Conservation (phyloP, 2,113 vertebrate genomes). For the Camelus bactrianus region DNA sequence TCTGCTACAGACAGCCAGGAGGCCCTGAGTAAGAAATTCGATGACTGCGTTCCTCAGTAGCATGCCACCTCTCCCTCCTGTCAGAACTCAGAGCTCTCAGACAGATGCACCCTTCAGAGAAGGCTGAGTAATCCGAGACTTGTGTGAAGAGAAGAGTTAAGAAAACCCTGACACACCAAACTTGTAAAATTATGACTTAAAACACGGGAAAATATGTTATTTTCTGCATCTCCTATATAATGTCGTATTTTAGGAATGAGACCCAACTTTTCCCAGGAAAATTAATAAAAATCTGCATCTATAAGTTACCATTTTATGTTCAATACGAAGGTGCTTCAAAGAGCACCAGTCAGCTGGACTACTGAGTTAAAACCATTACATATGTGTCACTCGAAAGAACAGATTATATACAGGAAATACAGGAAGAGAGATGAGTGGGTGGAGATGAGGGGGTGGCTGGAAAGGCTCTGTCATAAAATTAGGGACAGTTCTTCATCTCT, state of each 20-base stretch:
- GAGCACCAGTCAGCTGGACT: background rate
- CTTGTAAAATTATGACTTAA: background rate
- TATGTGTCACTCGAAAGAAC: background rate
- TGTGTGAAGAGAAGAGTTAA: background rate
- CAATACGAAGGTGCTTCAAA: background rate
- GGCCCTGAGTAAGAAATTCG: background rate
- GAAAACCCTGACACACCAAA: background rate
- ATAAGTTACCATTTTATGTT: background rate
- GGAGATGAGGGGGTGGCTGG: accelerated
- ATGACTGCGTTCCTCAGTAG: background rate
- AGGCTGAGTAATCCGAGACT: background rate
- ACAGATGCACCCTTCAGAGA: background rate
- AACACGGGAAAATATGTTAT: background rate
- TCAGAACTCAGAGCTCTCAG: background rate
- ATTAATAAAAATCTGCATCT: background rate
- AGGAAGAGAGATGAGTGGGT: background rate
- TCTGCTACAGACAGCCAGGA: slow-evolving; percentile 21
- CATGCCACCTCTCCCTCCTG: background rate
- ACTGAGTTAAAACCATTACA: background rate
- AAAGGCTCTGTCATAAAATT: background rate
- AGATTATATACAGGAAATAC: background rate
- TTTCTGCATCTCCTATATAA: background rate
- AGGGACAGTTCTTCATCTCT: background rate
- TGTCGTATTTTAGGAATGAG: background rate
- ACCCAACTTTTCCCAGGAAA: background rate